phyloP scores from a whole-genome alignment of 1,140 invertebrate genomes.

The Saxidomus purpurata region DNA sequence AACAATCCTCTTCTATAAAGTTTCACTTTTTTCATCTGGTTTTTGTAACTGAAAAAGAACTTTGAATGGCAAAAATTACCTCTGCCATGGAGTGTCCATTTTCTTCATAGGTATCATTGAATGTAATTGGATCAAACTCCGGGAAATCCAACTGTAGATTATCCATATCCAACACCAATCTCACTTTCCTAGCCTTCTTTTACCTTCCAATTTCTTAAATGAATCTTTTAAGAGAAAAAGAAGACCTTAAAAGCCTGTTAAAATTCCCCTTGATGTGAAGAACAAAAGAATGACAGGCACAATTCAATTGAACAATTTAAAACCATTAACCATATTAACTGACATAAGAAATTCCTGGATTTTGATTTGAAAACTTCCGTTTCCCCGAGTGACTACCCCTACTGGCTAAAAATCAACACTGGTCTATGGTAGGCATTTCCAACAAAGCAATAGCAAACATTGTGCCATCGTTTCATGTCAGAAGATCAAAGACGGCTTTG shows the following conservation, averaged over 20 bases:
- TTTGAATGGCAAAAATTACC: not conserved
- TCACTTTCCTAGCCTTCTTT: not conserved
- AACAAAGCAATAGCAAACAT: slow-evolving; percentile 66
- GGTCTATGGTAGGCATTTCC: slow-evolving; percentile 48
- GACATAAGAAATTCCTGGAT: slow-evolving; percentile 28
- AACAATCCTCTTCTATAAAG: too few species aligned
- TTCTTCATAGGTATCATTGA: slow-evolving; percentile 57
- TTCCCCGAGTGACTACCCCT: slow-evolving; percentile 40
- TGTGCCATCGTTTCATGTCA: slow-evolving; percentile 57
- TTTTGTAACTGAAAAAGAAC: not conserved
- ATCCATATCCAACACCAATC: slow-evolving; percentile 38
- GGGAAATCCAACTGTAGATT: slow-evolving; percentile 58
- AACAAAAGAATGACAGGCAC: not conserved
- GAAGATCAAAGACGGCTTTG: slow-evolving; percentile 58
- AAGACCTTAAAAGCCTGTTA: not conserved
- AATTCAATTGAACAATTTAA: slow-evolving; percentile 17
- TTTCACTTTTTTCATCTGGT: too few species aligned
- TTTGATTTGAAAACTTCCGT: slow-evolving; percentile 35
- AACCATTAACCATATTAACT: slow-evolving; percentile 23
- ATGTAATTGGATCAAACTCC: slow-evolving; percentile 62
- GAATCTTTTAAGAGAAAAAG: not conserved
- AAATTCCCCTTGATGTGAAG: slow-evolving; percentile 5
- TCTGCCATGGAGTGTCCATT: slow-evolving; percentile 6
- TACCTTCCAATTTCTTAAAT: not conserved
- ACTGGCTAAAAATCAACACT: slow-evolving; percentile 53